Base-by-base conservation (phyloP, 2,797 vertebrate genomes). In the Sparidentex hasta region DNA sequence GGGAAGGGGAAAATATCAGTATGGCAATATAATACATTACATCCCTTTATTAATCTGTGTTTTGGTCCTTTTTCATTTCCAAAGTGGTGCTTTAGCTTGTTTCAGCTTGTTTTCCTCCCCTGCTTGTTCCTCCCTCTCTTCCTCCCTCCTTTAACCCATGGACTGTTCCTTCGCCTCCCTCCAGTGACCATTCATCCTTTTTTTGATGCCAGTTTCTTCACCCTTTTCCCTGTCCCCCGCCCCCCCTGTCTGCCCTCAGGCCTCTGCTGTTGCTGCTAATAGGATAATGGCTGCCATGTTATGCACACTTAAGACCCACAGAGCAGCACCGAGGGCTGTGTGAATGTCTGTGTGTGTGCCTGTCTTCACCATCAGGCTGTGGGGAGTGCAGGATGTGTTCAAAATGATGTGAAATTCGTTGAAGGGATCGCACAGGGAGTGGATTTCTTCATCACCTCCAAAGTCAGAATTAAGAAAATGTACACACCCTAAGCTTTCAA, bases 201-300 rank as follows among this genome's bases (percentile, higher is more conserved):
- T 56, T 79, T 74, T 71, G 25, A 70, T 73, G 82, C 69, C 47
- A 59, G 50, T 66, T 80, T 66, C 65, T 76, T 78, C 6, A 4
- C 69, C 57, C 18, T 46, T 70, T 70, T 70, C 59, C 66, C 64
- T 25, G 2, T 59, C 62, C 9, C 65, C 23, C 21, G 51, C 62
- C 29, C 21, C 29, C 21, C 51, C 73, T 21, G 25, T 63, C 70
- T 80, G 80, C 89, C 92, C 85, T 48, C 80, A 74, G 92, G 93
- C 90, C 79, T 80, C 75, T 81, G 86, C 83, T 91, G 87, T 82
- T 91, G 87, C 84, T 90, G 91, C 90, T 95, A 95, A 96, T 95
- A 91, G 91, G 93, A 94, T 95, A 95, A 96, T 95, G 92, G 93
- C 85, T 95, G 92, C 94, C 95, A 95, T 94, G 93, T 94, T 95